phyloP scores from a whole-genome alignment of 2,113 vertebrate genomes.

The Gila orcuttii region DNA sequence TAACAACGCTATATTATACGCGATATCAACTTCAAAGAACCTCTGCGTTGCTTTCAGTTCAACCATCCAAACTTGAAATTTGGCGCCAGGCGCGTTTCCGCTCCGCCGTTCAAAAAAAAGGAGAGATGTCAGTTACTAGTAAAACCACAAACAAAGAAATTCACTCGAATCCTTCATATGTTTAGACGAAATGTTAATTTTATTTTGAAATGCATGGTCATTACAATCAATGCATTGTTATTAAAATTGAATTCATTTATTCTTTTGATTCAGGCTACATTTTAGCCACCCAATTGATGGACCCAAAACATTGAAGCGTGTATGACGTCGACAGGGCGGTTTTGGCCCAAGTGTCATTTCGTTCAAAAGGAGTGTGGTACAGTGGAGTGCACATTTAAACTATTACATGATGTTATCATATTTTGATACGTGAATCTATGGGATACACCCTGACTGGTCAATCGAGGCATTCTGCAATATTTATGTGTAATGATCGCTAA shows the following conservation, averaged over 20 bases:
- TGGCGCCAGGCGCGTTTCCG: conserved; percentile 68
- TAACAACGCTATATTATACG: background rate
- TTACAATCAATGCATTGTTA: background rate
- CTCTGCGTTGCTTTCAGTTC: background rate
- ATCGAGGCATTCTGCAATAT: background rate
- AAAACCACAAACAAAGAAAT: background rate
- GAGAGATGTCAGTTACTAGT: background rate
- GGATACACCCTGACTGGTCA: background rate
- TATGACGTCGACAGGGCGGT: conserved; percentile 2
- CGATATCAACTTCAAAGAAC: background rate
- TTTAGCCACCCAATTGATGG: conserved; percentile 15
- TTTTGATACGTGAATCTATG: background rate
- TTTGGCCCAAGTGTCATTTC: background rate
- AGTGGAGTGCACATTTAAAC: background rate
- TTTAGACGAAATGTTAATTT: background rate
- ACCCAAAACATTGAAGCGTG: background rate
- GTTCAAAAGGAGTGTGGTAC: background rate
- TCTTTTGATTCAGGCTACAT: background rate
- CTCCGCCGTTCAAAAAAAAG: background rate
- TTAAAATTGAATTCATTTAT: background rate
- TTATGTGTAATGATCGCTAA: background rate
- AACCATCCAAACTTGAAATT: conserved; percentile 71
- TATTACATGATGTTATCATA: background rate
- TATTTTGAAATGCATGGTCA: background rate
- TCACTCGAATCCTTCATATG: background rate